phyloP scores from a whole-genome alignment of 2,113 vertebrate species.

The Bungarus multicinctus region DNA sequence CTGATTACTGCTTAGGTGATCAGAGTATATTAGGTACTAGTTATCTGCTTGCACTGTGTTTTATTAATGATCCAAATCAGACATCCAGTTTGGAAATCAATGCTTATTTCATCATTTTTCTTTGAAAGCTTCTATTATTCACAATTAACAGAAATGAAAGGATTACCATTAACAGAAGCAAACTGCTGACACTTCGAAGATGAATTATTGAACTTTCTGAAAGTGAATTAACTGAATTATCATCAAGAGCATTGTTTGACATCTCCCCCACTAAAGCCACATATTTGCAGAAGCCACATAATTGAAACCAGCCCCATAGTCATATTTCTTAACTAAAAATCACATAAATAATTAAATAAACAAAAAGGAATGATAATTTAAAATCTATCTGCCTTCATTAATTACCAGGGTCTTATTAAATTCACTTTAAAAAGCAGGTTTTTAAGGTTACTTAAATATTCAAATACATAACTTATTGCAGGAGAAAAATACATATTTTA shows the following conservation, averaged over 20 bases:
- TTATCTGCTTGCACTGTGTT: constrained; percentile 67
- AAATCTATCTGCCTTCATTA: background rate
- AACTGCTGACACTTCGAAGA: constrained; percentile 74
- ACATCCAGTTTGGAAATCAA: constrained; percentile 81
- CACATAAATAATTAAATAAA: constrained; percentile 17
- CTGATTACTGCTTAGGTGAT: constrained; percentile 70
- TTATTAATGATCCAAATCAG: constrained; percentile 78
- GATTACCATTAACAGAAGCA: constrained; percentile 76
- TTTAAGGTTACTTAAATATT: background rate
- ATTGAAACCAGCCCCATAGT: constrained; percentile 31
- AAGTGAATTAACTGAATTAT: constrained; percentile 79
- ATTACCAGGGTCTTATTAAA: background rate
- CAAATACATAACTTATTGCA: background rate
- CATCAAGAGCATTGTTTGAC: constrained; percentile 71
- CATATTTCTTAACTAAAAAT: constrained; percentile 47
- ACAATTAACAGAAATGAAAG: constrained; percentile 81
- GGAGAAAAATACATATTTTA: background rate
- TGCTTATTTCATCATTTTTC: constrained; percentile 81
- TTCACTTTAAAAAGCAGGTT: background rate
- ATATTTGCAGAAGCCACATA: constrained; percentile 66
- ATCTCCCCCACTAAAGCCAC: constrained; percentile 61
- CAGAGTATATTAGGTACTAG: constrained; percentile 69
- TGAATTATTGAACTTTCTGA: constrained; percentile 80
- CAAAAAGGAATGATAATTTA: background rate
- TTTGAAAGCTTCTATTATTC: constrained; percentile 79